Evolutionary conservation across 2,797 vertebrate species (phyloP).

Genomic region (Pipistrellus pipistrellus): DNA sequence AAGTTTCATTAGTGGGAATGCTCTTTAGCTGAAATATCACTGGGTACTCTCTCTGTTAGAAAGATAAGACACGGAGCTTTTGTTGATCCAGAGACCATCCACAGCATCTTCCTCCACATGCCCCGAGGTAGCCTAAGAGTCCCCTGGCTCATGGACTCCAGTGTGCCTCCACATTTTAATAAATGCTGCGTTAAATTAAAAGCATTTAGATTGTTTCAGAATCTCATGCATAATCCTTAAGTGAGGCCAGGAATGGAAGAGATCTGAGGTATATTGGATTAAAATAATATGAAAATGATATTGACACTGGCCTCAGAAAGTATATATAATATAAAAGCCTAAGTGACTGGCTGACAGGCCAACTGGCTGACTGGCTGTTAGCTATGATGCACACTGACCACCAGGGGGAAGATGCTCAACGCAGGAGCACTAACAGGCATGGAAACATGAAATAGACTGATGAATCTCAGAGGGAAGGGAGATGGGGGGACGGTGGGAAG

Average conservation of each 20-base stretch:
- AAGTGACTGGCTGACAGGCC: background rate
- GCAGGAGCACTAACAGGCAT: too few relatives aligned
- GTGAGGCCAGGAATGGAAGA: background rate
- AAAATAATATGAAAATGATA: slow-evolving; percentile 53
- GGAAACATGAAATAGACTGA: too few relatives aligned
- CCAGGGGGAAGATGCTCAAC: too few relatives aligned
- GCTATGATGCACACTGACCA: too few relatives aligned
- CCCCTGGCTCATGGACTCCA: background rate
- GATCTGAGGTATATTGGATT: background rate
- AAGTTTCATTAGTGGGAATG: background rate
- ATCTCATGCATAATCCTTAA: background rate
- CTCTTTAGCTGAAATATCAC: background rate
- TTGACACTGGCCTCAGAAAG: background rate
- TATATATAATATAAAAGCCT: background rate
- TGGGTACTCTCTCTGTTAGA: background rate
- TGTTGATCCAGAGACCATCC: background rate
- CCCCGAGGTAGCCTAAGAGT: background rate
- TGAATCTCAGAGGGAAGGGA: too few relatives aligned
- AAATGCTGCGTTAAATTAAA: background rate
- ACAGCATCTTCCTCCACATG: background rate
- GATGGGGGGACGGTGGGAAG: too few relatives aligned
- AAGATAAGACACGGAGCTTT: background rate
- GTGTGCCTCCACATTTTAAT: background rate
- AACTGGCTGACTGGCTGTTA: too few relatives aligned
- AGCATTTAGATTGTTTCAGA: background rate